Conservation (phyloP, 1,140 invertebrate species). For the Kradibia gibbosae region DNA sequence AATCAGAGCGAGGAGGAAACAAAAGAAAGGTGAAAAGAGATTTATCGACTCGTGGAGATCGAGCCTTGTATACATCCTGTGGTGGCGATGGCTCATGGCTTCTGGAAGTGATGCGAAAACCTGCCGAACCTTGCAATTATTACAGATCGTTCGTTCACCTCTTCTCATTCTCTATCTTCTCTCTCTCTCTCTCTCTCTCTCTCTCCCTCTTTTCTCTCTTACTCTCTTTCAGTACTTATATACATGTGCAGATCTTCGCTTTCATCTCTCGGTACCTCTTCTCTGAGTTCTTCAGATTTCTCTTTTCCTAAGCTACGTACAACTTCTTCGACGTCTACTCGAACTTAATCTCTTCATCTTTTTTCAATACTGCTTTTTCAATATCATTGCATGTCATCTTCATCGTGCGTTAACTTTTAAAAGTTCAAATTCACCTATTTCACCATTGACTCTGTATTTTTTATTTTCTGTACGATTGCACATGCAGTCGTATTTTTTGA, state of each 20-base stretch:
- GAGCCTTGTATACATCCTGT: constrained; percentile 61
- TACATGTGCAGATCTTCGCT: background rate
- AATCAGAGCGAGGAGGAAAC: constrained; percentile 73
- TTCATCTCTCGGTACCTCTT: background rate
- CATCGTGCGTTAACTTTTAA: constrained; percentile 5
- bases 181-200: background rate
- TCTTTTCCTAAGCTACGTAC: constrained; percentile 21
- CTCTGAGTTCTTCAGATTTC: constrained; percentile 20
- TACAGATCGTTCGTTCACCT: constrained; percentile 56
- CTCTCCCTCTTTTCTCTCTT: constrained; percentile 4
- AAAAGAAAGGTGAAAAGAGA: constrained; percentile 72
- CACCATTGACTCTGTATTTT: too few species aligned
- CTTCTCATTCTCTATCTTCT: background rate
- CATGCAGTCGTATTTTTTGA: too few species aligned
- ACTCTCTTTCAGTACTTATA: background rate
- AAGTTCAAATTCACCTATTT: background rate
- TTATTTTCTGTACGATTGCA: too few species aligned
- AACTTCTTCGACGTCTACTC: background rate
- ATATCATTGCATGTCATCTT: too few species aligned
- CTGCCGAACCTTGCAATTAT: constrained; percentile 57
- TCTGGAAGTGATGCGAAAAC: constrained; percentile 48
- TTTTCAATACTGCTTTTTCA: background rate
- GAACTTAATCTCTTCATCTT: background rate
- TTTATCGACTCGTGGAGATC: constrained; percentile 69
- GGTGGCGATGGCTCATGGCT: constrained; percentile 9